Percentiles rank a stretch among this genome's conserved stretches.
These are phyloP conservation scores for Drosophila dives DNA, from an alignment of 2,888 invertebrate species.

Conservation along the genomic window DNA sequence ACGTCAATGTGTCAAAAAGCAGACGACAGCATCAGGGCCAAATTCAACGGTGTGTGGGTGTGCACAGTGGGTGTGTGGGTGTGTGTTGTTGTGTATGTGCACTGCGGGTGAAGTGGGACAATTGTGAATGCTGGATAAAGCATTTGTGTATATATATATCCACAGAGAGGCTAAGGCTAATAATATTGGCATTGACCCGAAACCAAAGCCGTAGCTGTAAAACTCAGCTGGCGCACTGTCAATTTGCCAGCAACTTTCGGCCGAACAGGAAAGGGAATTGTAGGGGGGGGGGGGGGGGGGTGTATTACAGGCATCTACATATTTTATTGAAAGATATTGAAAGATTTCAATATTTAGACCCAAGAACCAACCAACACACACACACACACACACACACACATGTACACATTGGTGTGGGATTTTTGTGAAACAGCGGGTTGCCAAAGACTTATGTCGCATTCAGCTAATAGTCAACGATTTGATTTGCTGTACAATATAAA, in stretches of 20 bases:
- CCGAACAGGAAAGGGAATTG: no score
- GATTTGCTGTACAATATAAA: not conserved
- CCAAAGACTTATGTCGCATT: slow-evolving; percentile 7
- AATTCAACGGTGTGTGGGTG: slow-evolving; percentile 9
- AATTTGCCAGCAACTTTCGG: slow-evolving; percentile 59
- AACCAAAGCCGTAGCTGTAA: slow-evolving; percentile 63
- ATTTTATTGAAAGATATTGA: slow-evolving; percentile 80
- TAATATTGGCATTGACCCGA: slow-evolving; percentile 76
- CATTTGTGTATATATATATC: slow-evolving; percentile 15
- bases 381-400: slow-evolving; percentile 14
- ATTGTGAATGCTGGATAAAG: slow-evolving; percentile 6
- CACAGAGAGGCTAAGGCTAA: slow-evolving; percentile 56
- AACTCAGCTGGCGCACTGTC: slow-evolving; percentile 76
- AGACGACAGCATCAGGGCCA: slow-evolving; percentile 50
- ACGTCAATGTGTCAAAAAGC: slow-evolving; percentile 75
- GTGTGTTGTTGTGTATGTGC: not conserved
- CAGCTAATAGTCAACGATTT: slow-evolving; percentile 24
- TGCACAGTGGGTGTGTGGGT: slow-evolving; percentile 13
- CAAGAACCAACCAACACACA: slow-evolving; percentile 13
- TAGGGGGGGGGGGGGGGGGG: not conserved
- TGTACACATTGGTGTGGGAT: not conserved
- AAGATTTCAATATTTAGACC: slow-evolving; percentile 73
- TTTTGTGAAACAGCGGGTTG: slow-evolving; percentile 35
- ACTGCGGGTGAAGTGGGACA: slow-evolving; percentile 9
- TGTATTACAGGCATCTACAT: slow-evolving; percentile 70